Evolutionary conservation across 2,113 vertebrate genomes (phyloP).

Genomic region (Rynchops niger): DNA sequence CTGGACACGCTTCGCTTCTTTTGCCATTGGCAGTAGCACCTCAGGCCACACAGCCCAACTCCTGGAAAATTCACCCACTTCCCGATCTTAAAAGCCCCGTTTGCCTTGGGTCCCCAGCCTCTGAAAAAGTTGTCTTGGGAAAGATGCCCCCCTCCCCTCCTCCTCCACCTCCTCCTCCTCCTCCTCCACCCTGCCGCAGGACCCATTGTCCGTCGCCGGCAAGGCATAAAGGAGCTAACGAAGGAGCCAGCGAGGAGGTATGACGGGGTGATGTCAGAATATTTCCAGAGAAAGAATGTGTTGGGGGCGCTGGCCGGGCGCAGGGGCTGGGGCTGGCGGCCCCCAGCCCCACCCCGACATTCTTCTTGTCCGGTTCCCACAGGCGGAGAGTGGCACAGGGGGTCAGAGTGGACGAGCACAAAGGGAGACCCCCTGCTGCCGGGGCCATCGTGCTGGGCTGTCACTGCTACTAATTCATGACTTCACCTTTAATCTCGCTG

Average conservation of each 20-base stretch:
- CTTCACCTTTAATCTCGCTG: conserved; percentile 81
- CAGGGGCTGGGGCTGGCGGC: conserved; percentile 57
- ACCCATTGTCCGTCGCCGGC: conserved; percentile 41
- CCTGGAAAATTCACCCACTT: not conserved
- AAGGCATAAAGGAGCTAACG: conserved; percentile 57
- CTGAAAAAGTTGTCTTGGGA: conserved; percentile 45
- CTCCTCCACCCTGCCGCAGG: not conserved
- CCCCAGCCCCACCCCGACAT: conserved; percentile 71
- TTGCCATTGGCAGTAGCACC: not conserved
- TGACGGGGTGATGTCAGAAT: conserved; percentile 75
- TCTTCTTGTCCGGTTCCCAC: conserved; percentile 80
- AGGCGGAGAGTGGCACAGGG: conserved; percentile 73
- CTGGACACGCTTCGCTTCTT: accelerated
- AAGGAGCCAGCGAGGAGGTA: conserved; percentile 57
- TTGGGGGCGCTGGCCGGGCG: conserved; percentile 47
- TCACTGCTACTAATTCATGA: conserved; percentile 78
- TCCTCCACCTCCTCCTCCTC: not conserved
- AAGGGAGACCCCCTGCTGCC: conserved; percentile 74
- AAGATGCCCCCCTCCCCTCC: not conserved
- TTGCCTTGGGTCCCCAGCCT: not conserved
- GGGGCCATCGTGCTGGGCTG: conserved; percentile 74
- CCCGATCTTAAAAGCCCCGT: not conserved
- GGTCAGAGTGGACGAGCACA: conserved; percentile 79
- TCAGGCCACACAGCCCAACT: not conserved
- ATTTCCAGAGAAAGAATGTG: conserved; percentile 72